A percentile compares a stretch with the other conserved stretches of the same genome.
Evolutionary conservation across 2,888 invertebrate genomes (phyloP).

Genomic region (Trachelus tabidus): DNA sequence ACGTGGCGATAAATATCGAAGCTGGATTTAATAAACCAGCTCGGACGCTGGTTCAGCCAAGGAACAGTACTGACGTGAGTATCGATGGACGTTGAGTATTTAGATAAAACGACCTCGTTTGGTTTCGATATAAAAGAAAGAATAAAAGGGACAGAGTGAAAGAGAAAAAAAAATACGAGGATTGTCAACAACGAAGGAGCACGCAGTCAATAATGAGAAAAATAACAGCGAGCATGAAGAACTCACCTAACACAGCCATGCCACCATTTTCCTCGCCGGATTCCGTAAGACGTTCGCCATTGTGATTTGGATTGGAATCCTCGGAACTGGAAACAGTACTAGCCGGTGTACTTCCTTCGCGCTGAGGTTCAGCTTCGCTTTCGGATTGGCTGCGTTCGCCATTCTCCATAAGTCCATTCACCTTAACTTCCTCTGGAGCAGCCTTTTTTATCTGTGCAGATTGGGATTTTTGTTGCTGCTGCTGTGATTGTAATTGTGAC

Average conservation of each 20-base stretch:
- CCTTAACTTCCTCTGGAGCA: constrained; percentile 29
- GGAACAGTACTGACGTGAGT: not conserved
- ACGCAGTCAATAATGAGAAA: constrained; percentile 36
- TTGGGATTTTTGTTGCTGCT: constrained; percentile 33
- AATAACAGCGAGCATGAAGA: constrained; percentile 42
- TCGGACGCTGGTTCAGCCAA: not conserved
- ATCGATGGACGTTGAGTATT: not conserved
- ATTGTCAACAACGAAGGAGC: constrained; percentile 12
- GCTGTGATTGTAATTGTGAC: constrained; percentile 6
- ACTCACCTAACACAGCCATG: constrained; percentile 58
- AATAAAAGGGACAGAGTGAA: constrained; percentile 7
- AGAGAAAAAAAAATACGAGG: not conserved
- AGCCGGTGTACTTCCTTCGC: constrained; percentile 61
- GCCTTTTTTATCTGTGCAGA: constrained; percentile 10
- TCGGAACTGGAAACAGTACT: constrained; percentile 61
- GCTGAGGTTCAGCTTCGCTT: constrained; percentile 53
- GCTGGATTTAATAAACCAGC: not conserved
- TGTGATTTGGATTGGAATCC: constrained; percentile 54
- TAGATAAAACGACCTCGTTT: not conserved
- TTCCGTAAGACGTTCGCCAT: constrained; percentile 47
- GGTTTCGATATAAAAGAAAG: not conserved
- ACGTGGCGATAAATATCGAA: not conserved
- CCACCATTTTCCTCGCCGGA: constrained; percentile 53
- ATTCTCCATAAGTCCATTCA: constrained; percentile 50
- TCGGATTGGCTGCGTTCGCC: constrained; percentile 57